These are phyloP conservation scores for Corella eumyota DNA, from an alignment of 23 tunicate species.

Conservation along the genomic window DNA sequence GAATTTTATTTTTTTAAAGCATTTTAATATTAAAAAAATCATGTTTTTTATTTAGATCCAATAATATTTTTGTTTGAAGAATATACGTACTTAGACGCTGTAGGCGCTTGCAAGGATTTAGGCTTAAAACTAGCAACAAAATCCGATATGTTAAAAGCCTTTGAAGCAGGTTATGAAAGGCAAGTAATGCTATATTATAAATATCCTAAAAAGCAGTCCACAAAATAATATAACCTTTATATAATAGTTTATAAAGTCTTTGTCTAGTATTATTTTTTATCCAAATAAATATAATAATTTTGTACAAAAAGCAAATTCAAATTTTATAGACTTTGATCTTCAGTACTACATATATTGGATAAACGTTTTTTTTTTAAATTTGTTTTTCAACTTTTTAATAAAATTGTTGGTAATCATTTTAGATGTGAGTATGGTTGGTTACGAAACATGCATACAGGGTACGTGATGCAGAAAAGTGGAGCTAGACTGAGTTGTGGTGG, in stretches of 20 bases:
- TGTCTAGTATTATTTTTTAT: neutral
- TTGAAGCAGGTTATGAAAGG: conserved; percentile 50
- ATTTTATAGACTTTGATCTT: neutral
- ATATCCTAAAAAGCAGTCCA: too few species aligned
- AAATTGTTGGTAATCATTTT: neutral
- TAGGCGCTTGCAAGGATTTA: conserved; percentile 22
- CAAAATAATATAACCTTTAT: too few species aligned
- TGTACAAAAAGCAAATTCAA: neutral
- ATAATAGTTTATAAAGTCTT: too few species aligned
- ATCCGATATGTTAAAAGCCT: conserved; percentile 38
- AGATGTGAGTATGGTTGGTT: conserved; percentile 69
- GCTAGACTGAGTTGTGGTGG: conserved; percentile 29
- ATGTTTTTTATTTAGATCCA: too few species aligned
- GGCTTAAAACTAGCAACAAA: conserved; percentile 24
- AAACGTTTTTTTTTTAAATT: neutral
- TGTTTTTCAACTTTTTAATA: neutral
- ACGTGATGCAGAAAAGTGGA: conserved; percentile 26
- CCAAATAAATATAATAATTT: neutral
- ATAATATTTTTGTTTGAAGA: too few species aligned
- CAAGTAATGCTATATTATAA: too few species aligned
- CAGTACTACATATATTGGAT: too few species aligned
- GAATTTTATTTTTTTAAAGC: too few species aligned
- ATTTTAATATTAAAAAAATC: too few species aligned
- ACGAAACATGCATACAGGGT: conserved; percentile 42
- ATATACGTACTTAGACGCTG: conserved; percentile 31